A percentile compares a stretch with the other conserved stretches of the same genome.
phyloP scores from a whole-genome alignment of 2,888 invertebrate genomes.

The Abrostola tripartita region DNA sequence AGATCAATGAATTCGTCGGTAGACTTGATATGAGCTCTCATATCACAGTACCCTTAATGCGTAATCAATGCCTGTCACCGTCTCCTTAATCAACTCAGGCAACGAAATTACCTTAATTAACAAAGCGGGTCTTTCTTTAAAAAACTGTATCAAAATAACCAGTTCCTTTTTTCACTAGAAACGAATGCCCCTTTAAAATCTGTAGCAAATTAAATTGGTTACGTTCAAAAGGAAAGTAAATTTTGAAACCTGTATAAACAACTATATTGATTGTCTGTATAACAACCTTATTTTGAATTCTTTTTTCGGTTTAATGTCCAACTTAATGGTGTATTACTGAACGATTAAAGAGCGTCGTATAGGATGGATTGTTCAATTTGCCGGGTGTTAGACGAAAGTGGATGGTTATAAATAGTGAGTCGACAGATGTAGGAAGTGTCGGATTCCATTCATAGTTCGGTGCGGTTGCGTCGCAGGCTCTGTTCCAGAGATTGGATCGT shows the following conservation, averaged over 20 bases:
- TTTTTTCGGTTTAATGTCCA: not conserved
- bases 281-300: constrained; percentile 1
- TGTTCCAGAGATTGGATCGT: constrained; percentile 63
- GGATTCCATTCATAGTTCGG: constrained; percentile 61
- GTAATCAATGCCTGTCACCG: constrained; percentile 72
- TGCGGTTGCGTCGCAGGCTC: constrained; percentile 53
- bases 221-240: constrained; percentile 62
- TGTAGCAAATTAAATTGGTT: constrained; percentile 71
- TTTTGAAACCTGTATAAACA: constrained; percentile 60
- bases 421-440: constrained; percentile 56
- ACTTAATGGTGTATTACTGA: constrained; percentile 9
- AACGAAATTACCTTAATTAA: constrained; percentile 80
- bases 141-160: constrained; percentile 75
- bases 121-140: constrained; percentile 71
- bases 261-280: constrained; percentile 40
- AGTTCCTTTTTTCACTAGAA: constrained; percentile 71
- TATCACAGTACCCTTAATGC: constrained; percentile 58
- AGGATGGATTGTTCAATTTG: constrained; percentile 30
- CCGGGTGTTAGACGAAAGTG: constrained; percentile 28
- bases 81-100: constrained; percentile 76
- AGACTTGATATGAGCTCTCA: constrained; percentile 23
- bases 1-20: constrained; percentile 25
- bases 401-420: constrained; percentile 42
- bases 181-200: constrained; percentile 69
- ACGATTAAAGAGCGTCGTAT: constrained; percentile 14